Percentiles rank a stretch among this genome's conserved stretches.
These are phyloP conservation scores for Ceriagrion tenellum DNA, from an alignment of 2,888 invertebrate species.

Conservation along the genomic window DNA sequence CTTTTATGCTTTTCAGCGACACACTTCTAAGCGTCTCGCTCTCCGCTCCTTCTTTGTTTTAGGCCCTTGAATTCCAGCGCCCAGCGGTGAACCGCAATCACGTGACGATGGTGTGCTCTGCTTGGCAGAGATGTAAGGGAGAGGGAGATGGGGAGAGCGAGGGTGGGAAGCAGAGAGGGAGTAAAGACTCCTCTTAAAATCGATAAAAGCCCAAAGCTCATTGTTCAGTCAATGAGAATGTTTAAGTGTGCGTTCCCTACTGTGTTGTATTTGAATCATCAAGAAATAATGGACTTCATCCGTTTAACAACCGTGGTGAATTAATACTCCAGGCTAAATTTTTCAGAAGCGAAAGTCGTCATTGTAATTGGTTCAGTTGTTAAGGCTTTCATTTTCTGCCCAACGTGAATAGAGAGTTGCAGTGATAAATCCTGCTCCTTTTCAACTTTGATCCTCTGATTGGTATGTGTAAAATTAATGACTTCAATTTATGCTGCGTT, in stretches of 20 bases:
- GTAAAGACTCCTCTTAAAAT: not conserved
- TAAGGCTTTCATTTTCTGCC: not conserved
- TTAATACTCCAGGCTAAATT: not conserved
- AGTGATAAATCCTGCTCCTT: not conserved
- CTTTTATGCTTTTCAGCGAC: not conserved
- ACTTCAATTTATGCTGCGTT: not conserved
- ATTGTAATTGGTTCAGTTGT: not conserved
- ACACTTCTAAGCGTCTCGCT: conserved; percentile 10
- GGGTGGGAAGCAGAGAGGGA: not conserved
- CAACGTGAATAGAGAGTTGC: not conserved
- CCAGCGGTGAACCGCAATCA: conserved; percentile 54
- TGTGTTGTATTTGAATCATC: not conserved
- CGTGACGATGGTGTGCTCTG: conserved; percentile 44
- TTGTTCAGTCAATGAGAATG: conserved; percentile 42
- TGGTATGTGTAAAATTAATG: not conserved
- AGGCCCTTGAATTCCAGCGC: conserved; percentile 35
- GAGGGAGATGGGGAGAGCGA: not conserved
- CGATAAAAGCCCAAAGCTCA: conserved; percentile 53
- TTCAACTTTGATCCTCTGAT: not conserved
- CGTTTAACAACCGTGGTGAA: not conserved
- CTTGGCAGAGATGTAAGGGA: conserved; percentile 21
- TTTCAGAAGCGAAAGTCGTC: not conserved
- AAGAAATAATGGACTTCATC: not conserved
- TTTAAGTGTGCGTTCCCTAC: conserved; percentile 20
- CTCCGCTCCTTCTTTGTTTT: conserved; percentile 34